Percentiles rank a stretch among this genome's conserved stretches.
Conservation (phyloP, 2,797 vertebrate species). For the Decapterus maruadsi region DNA sequence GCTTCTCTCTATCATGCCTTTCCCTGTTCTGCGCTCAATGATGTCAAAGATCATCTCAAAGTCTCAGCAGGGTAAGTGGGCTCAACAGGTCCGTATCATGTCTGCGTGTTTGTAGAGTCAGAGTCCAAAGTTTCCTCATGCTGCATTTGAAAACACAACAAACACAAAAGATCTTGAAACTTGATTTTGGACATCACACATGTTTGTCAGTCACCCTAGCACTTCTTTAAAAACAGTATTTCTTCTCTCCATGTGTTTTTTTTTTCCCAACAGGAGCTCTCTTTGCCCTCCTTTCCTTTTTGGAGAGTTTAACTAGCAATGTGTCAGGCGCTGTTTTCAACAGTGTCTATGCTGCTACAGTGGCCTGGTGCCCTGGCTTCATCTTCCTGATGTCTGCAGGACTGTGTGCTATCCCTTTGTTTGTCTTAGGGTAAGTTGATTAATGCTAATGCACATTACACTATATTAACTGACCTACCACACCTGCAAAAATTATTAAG, state of each 20-base stretch:
- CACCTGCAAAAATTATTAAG: no score
- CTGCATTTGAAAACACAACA: conserved; percentile 26
- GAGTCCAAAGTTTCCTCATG: conserved; percentile 32
- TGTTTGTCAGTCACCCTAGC: neutral
- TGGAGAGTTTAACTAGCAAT: conserved; percentile 87
- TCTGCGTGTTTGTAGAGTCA: conserved; percentile 46
- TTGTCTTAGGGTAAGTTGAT: conserved; percentile 87
- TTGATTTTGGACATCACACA: neutral
- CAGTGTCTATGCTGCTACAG: conserved; percentile 90
- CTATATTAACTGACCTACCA: neutral
- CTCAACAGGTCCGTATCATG: conserved; percentile 9
- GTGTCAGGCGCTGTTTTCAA: conserved; percentile 84
- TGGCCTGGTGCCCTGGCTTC: conserved; percentile 92
- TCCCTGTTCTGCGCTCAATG: conserved; percentile 94
- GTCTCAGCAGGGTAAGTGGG: conserved; percentile 92
- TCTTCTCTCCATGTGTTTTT: conserved; percentile 36
- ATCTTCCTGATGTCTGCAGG: conserved; percentile 89
- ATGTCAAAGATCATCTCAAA: conserved; percentile 93
- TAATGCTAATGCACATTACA: neutral
- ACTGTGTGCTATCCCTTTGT: conserved; percentile 88
- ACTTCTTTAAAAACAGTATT: neutral
- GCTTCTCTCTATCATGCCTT: conserved; percentile 89
- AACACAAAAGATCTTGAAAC: neutral
- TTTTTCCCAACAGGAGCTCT: conserved; percentile 90
- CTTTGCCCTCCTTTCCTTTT: conserved; percentile 92